Evolutionary conservation across 2,113 vertebrate genomes (phyloP), one percentile per base, ranked within the genome.

Genomic region (Amphilophus citrinellus): DNA sequence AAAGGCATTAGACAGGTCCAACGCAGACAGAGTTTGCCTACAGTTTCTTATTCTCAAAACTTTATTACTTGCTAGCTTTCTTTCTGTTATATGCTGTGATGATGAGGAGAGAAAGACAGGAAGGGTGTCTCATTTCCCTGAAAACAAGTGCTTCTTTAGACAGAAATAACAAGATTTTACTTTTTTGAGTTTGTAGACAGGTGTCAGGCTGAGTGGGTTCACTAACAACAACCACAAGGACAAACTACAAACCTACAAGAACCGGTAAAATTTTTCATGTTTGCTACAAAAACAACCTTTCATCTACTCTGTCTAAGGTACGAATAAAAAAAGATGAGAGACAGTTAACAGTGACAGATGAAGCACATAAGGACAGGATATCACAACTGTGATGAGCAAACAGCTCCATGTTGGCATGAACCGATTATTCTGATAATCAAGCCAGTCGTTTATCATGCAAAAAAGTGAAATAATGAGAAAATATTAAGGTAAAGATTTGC

Each of bases 301-400:
- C 44, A 32, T 71, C 66, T 71, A 17, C 44, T 53, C 66, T 71
- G 50, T 71, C 24, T 73, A 15, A 53, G 44, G 66, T 73, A 53
- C 1, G 3, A 71, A 3, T 1, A n/a, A 56, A 57, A 20, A 56
- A 30, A 71, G 44, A 73, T 27, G 11, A 20, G 11, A 20, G 44
- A 20, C 44, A 17, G 24, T 73, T 73, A 73, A 73, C 10, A 71
- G 17, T 71, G 66, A 32, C 66, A 71, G 66, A 71, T 3, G 30
- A 53, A 20, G 44, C 17, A 1, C 66, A 18, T 50, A 50, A 20
- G 24, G 24, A 50, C 65, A 68, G 42, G 42, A 68, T 47, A 68
- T 68, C 42, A 71, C 15, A 73, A 73, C 66, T 73, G 66, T 73
- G 66, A 32, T 71, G 65, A 50, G 65, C 22, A 68, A 68, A 7